Conservation (phyloP, 1,140 invertebrate genomes). For the Drosophila hydei region DNA sequence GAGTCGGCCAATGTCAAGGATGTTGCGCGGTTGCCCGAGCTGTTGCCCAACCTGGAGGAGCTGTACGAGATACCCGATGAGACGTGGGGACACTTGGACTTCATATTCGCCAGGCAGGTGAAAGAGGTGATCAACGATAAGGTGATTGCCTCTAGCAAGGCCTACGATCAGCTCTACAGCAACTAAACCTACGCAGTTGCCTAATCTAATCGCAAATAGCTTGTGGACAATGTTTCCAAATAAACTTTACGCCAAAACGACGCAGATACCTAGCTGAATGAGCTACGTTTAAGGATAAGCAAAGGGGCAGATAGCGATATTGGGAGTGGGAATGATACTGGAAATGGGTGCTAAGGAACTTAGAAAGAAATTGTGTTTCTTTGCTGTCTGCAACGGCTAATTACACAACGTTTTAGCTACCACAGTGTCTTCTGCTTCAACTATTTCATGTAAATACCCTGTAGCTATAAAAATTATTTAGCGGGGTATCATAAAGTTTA, state of each 20-base stretch:
- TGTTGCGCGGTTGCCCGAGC: conserved; percentile 76
- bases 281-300: not conserved
- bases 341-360: not conserved
- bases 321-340: not conserved
- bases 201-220: conserved; percentile 32
- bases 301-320: no score
- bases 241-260: not conserved
- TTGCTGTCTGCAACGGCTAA: conserved; percentile 9
- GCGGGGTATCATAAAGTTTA: not conserved
- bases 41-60: conserved; percentile 83
- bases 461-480: not conserved
- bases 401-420: not conserved
- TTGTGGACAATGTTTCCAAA: conserved; percentile 5
- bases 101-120: conserved; percentile 85
- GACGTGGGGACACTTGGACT: conserved; percentile 86
- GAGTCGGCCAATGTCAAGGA: conserved; percentile 85
- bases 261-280: not conserved
- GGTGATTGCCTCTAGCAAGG: conserved; percentile 66
- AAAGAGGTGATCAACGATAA: conserved; percentile 84
- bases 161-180: conserved; percentile 32
- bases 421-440: not conserved
- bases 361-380: not conserved
- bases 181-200: not conserved
- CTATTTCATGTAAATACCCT: conserved; percentile 5
- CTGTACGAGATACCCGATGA: conserved; percentile 81